phyloP scores from a whole-genome alignment of 2,113 vertebrate species.

The Maccullochella peelii region DNA sequence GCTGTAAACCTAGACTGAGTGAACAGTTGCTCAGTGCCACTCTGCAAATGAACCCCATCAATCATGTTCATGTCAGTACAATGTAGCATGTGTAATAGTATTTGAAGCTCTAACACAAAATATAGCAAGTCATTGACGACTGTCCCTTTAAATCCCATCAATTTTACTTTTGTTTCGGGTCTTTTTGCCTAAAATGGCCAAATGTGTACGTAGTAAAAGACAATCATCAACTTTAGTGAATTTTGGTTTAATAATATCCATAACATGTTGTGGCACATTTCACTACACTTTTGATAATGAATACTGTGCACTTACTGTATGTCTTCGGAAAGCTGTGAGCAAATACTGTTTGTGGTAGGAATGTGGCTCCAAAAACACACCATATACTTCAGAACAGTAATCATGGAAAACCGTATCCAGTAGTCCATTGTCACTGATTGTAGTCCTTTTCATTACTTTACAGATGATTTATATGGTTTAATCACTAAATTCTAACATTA shows the following conservation, averaged over 20 bases:
- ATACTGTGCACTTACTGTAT: conserved; percentile 12
- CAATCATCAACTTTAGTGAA: conserved; percentile 31
- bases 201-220: conserved; percentile 20
- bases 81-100: conserved; percentile 21
- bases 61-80: conserved; percentile 32
- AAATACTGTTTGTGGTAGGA: neutral
- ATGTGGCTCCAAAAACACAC: neutral
- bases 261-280: conserved; percentile 14
- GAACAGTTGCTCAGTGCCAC: conserved; percentile 44
- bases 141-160: conserved; percentile 3
- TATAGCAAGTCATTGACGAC: conserved; percentile 2
- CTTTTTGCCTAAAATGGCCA: conserved; percentile 4
- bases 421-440: neutral
- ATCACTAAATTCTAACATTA: conserved; percentile 21
- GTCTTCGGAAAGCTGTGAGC: neutral
- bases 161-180: neutral
- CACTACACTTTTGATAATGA: conserved; percentile 21
- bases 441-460: conserved; percentile 10
- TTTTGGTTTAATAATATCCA: neutral
- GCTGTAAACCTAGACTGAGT: conserved; percentile 39
- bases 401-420: neutral
- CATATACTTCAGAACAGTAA: neutral
- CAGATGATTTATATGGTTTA: neutral
- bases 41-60: conserved; percentile 32
- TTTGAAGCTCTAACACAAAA: conserved; percentile 6